Evolutionary conservation across 2,888 invertebrate genomes (phyloP), one percentile per base, ranked within the genome.

Genomic region (Synanthedon myopaeformis): DNA sequence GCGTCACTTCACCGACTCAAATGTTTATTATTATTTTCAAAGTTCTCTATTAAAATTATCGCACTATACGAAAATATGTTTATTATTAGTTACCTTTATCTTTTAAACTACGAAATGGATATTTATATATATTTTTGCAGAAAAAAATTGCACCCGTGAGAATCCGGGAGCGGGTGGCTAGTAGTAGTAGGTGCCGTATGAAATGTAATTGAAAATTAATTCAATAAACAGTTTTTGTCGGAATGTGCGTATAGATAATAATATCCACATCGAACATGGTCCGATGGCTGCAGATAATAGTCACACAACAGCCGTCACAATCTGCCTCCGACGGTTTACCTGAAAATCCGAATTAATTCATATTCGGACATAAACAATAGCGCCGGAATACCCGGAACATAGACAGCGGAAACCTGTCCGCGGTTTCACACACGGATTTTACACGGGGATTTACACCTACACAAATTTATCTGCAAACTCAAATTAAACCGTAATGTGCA

Each of bases 311-410:
- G 61, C 61, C 63, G 55, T 55, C 69, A 66, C 74, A 72, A 74
- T 74, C 74, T 69, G 74, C 65, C 64, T 61, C 60, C 58, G 59
- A 59, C 64, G 65, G 66, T 68, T 35, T 76, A 78, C 79, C 79
- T 76, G 77, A 72, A 74, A 73, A 74, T 76, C 74, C 74, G 72
- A 65, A 79, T 77, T 79, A 78, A 78, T 76, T 76, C 79, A 74
- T 74, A 78, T 76, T 72, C 69, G 69, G 68, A 74, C 67, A 65
- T 62, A 72, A 77, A 80, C 80, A 81, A 79, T 77, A 49, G 51
- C 49, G 28, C 52, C 45, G 55, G 35, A 35, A 35, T 10, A 35
- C 35, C 35, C 35, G 35, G 35, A 35, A 35, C 55, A 59, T 52
- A 66, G 69, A 63, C 67, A 68, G 69, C 73, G 73, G 77, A 76